These are phyloP conservation scores for Micromesistius poutassou DNA, from an alignment of 2,797 vertebrate species.

Conservation along the genomic window DNA sequence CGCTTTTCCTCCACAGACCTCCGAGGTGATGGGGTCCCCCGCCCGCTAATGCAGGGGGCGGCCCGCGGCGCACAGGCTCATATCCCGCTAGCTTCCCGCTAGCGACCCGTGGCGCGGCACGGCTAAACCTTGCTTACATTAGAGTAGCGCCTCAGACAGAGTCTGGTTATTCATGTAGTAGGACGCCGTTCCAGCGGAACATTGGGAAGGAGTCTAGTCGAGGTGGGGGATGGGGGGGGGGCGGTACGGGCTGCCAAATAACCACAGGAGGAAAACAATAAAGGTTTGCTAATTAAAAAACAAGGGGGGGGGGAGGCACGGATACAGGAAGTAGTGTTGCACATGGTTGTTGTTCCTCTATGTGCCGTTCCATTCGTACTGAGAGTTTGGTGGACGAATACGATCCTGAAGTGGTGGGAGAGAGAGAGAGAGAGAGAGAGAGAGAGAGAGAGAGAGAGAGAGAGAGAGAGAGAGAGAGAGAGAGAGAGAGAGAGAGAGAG, in stretches of 20 bases:
- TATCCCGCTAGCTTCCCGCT: background rate
- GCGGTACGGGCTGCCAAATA: slow-evolving; percentile 28
- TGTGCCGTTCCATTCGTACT: slow-evolving; percentile 24
- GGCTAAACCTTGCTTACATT: background rate
- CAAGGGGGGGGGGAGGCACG: background rate
- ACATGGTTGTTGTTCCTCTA: background rate
- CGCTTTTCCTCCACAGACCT: too few relatives aligned
- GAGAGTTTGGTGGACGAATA: slow-evolving; percentile 25
- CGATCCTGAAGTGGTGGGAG: slow-evolving; percentile 23
- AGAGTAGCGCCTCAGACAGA: too few relatives aligned
- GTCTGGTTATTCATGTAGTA: background rate
- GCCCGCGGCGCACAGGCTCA: background rate
- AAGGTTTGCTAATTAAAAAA: background rate
- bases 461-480: background rate
- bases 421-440: slow-evolving; percentile 12
- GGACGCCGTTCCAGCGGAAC: slow-evolving; percentile 34
- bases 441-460: background rate
- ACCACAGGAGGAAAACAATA: slow-evolving; percentile 1
- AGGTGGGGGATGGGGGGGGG: background rate
- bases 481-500: slow-evolving; percentile 17
- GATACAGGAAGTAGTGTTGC: background rate
- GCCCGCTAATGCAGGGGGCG: background rate
- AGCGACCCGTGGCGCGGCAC: background rate
- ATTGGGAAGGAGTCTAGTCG: slow-evolving; percentile 26
- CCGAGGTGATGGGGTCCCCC: background rate